These are phyloP conservation scores for Anthrax anthrax DNA, from an alignment of 2,888 invertebrate genomes.

Conservation along the genomic window DNA sequence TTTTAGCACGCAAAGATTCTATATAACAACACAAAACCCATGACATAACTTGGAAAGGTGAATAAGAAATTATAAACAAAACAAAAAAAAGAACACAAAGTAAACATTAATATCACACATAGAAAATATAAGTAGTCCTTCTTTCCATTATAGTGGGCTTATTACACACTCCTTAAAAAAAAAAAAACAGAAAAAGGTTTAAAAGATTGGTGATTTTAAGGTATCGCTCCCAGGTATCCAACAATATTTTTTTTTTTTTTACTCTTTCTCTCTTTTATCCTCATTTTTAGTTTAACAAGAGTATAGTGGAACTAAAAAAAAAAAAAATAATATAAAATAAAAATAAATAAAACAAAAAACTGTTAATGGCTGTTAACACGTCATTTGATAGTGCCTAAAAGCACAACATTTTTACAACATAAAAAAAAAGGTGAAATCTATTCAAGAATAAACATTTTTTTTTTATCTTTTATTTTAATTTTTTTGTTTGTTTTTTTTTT, in stretches of 20 bases:
- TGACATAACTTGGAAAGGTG: slow-evolving; percentile 3
- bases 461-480: too few relatives aligned
- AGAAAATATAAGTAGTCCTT: too few relatives aligned
- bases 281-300: neutral
- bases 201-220: neutral
- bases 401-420: neutral
- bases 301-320: neutral
- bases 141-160: too few relatives aligned
- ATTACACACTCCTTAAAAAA: neutral
- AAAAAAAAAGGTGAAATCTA: too few relatives aligned
- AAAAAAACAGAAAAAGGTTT: neutral
- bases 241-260: neutral
- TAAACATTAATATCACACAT: too few relatives aligned
- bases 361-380: slow-evolving; percentile 13
- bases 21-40: neutral
- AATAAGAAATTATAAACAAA: neutral
- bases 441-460: too few relatives aligned
- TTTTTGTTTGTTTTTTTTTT: too few relatives aligned
- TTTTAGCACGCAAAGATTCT: neutral
- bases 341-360: slow-evolving; percentile 4
- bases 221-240: neutral
- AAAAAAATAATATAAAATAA: neutral
- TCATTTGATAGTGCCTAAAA: slow-evolving; percentile 11
- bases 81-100: neutral
- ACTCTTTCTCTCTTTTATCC: neutral